A percentile compares a stretch with the other conserved stretches of the same genome.
phyloP scores from a whole-genome alignment of 2,113 vertebrate species.

The Chauna torquata region DNA sequence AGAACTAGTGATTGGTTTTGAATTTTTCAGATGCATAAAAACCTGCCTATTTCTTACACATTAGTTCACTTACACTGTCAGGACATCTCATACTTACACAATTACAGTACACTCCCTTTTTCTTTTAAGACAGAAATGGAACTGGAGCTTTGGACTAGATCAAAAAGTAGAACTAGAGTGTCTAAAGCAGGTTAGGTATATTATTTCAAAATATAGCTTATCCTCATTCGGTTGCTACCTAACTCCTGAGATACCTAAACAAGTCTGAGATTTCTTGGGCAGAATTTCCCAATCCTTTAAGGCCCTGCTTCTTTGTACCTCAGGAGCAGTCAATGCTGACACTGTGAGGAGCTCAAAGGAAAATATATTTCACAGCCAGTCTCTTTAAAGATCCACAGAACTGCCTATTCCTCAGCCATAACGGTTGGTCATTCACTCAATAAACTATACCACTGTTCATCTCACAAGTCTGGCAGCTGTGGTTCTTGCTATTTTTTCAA shows the following conservation, averaged over 20 bases:
- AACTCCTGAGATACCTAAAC: neutral
- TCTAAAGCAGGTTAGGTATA: neutral
- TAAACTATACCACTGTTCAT: neutral
- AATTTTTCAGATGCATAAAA: constrained; percentile 10
- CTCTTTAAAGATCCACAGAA: neutral
- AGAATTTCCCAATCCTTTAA: neutral
- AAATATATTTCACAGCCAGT: neutral
- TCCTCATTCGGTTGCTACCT: neutral
- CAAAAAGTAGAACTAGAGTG: neutral
- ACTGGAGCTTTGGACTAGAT: neutral
- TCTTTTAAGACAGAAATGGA: neutral
- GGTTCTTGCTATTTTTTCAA: neutral
- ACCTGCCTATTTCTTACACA: neutral
- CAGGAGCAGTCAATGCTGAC: neutral
- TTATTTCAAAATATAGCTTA: neutral
- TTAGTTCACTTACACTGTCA: constrained; percentile 9
- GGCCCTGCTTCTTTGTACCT: neutral
- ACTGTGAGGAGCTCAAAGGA: neutral
- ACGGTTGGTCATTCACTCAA: neutral
- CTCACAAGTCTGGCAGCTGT: neutral
- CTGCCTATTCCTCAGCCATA: neutral
- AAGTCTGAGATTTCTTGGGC: neutral
- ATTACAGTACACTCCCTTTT: neutral
- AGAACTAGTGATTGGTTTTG: neutral
- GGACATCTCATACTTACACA: neutral